These are phyloP conservation scores for Caracal caracal DNA, from an alignment of 2,113 vertebrate species.

Conservation along the genomic window DNA sequence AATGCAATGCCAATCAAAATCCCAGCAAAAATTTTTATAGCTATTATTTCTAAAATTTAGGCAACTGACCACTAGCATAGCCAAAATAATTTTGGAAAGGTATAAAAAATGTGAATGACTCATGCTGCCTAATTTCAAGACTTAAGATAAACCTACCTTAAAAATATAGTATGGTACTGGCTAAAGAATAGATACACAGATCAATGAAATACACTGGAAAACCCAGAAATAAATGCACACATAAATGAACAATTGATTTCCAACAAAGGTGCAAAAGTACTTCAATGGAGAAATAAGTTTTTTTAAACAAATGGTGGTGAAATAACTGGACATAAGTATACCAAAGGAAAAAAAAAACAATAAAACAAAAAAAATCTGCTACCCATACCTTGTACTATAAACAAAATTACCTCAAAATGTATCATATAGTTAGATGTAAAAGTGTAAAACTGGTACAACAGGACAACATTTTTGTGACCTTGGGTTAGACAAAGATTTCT, in stretches of 20 bases:
- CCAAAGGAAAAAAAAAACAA: background rate
- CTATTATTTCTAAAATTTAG: background rate
- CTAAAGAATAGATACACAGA: background rate
- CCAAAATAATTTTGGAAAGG: background rate
- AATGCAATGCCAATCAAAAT: background rate
- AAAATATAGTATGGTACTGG: background rate
- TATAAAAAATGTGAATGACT: background rate
- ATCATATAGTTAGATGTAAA: background rate
- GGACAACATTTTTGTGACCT: background rate
- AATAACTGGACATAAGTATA: background rate
- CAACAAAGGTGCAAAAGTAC: background rate
- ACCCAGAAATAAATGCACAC: background rate
- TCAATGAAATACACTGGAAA: background rate
- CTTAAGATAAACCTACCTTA: background rate
- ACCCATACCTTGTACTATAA: background rate
- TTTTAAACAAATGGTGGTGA: background rate
- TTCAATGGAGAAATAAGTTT: background rate
- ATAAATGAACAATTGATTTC: background rate
- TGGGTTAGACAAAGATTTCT: background rate
- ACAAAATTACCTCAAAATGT: background rate
- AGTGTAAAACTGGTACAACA: background rate
- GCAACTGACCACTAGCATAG: background rate
- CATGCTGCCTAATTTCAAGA: background rate
- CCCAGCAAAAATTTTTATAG: background rate
- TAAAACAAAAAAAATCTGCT: background rate